phyloP scores from a whole-genome alignment of 2,113 vertebrate species.

The Nothobranchius kuhntae region DNA sequence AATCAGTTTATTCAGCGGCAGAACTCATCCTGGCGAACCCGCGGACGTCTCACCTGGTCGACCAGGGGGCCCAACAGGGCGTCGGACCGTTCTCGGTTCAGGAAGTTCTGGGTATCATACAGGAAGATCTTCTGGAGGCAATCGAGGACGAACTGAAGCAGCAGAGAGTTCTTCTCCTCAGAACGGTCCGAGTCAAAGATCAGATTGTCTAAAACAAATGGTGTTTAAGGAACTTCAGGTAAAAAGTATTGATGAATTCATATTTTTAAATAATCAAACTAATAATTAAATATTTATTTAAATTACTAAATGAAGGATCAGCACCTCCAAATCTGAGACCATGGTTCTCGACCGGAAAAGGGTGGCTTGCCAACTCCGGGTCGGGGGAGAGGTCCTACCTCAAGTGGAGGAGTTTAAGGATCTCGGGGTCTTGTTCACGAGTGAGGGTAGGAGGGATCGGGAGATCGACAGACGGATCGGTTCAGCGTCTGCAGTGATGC shows the following conservation, averaged over 20 bases:
- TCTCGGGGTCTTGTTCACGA: no score
- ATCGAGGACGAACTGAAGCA: conserved; percentile 83
- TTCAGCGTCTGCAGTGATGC: no score
- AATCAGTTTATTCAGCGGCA: neutral
- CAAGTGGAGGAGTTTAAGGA: no score
- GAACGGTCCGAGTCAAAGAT: conserved; percentile 81
- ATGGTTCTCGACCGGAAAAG: no score
- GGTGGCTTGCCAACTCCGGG: no score
- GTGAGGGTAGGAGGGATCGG: no score
- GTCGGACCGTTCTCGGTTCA: conserved; percentile 90
- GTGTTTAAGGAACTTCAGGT: neutral
- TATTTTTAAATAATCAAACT: neutral
- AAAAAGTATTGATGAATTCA: neutral
- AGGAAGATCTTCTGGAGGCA: conserved; percentile 93
- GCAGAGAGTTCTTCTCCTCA: conserved; percentile 82
- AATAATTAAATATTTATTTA: neutral
- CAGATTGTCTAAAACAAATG: conserved; percentile 74
- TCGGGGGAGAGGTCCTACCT: no score
- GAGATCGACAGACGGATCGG: no score
- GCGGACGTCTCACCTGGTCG: conserved; percentile 84
- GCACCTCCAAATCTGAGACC: no score
- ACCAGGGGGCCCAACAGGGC: conserved; percentile 88
- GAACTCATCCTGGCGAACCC: neutral
- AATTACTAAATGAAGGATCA: no score
- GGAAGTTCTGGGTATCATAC: conserved; percentile 90